These are phyloP conservation scores for Lochmaea capreae DNA, from an alignment of 2,888 invertebrate genomes.

Conservation along the genomic window DNA sequence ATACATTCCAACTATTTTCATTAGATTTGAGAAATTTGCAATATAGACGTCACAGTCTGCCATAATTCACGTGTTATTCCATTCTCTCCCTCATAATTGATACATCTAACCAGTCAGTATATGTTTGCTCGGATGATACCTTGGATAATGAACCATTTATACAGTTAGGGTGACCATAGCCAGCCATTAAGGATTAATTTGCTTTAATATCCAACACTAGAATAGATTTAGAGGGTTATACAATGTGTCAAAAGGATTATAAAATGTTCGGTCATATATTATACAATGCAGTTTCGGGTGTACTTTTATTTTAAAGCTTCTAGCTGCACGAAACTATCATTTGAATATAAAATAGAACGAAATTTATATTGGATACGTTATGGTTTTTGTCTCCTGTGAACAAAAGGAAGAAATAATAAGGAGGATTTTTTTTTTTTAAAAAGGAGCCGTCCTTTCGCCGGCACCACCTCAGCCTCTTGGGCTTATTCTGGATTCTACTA, in stretches of 20 bases:
- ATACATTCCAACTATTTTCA: slow-evolving; percentile 11
- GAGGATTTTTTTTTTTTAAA: no score
- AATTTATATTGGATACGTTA: no score
- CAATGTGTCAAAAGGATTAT: slow-evolving; percentile 17
- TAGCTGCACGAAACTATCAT: neutral
- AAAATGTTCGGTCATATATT: slow-evolving; percentile 14
- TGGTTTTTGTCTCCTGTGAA: no score
- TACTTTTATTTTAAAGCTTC: slow-evolving; percentile 1
- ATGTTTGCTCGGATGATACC: slow-evolving; percentile 31
- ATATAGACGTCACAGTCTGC: slow-evolving; percentile 15
- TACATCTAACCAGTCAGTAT: slow-evolving; percentile 32
- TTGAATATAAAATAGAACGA: no score
- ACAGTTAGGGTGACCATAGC: slow-evolving; percentile 27
- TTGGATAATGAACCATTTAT: slow-evolving; percentile 41
- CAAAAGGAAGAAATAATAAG: no score
- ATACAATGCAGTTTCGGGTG: neutral
- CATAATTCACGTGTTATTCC: slow-evolving; percentile 36
- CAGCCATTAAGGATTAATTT: slow-evolving; percentile 34
- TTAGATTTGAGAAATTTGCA: slow-evolving; percentile 10
- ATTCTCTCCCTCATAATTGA: slow-evolving; percentile 43
- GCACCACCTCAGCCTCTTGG: no score
- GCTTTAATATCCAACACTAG: slow-evolving; percentile 26
- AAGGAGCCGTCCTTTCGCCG: no score
- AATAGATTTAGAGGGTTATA: slow-evolving; percentile 22
- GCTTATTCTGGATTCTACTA: no score